These are phyloP conservation scores for Zonotrichia leucophrys DNA, from an alignment of 2,113 vertebrate genomes.

Conservation along the genomic window DNA sequence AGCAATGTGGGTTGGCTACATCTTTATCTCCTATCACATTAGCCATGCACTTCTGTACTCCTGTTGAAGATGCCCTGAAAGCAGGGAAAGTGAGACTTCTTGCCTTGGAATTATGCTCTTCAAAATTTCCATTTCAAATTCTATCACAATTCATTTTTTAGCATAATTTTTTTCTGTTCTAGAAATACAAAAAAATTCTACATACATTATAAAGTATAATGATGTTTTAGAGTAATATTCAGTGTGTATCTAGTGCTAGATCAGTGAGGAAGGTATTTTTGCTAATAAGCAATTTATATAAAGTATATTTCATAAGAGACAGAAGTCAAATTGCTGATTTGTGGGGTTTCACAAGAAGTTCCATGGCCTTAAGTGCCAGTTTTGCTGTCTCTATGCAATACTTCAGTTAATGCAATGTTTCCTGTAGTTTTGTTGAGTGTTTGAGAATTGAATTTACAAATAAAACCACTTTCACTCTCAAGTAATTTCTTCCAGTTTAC, in stretches of 20 bases:
- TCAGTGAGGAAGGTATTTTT: not conserved
- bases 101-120: not conserved
- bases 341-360: not conserved
- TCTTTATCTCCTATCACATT: not conserved
- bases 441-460: not conserved
- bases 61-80: not conserved
- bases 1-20: not conserved
- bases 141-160: not conserved
- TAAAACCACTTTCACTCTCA: not conserved
- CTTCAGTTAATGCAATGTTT: not conserved
- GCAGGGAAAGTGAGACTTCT: not conserved
- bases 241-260: not conserved
- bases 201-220: not conserved
- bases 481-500: not conserved
- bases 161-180: not conserved
- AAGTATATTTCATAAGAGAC: not conserved
- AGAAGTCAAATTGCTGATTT: not conserved
- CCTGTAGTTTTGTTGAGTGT: not conserved
- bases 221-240: not conserved
- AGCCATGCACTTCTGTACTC: not conserved
- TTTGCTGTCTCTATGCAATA: not conserved
- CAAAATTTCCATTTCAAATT: not conserved
- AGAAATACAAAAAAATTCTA: not conserved
- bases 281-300: not conserved
- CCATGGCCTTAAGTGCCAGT: not conserved